These are phyloP conservation scores for Spatula versicolor DNA, from an alignment of 2,797 vertebrate genomes.

Conservation along the genomic window DNA sequence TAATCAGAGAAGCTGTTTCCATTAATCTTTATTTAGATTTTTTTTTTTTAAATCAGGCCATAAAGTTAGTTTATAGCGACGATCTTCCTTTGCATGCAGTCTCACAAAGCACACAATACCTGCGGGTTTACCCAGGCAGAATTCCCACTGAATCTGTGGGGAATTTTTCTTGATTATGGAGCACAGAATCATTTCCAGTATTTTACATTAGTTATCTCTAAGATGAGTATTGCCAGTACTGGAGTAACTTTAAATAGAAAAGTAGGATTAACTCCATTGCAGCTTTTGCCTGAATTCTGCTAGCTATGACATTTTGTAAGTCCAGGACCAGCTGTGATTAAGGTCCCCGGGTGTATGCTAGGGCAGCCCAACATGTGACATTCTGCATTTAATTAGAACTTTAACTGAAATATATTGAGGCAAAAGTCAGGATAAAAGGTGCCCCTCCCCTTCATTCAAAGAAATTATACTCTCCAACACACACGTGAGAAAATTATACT, in stretches of 20 bases:
- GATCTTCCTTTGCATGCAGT: constrained; percentile 1
- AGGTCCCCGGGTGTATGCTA: neutral
- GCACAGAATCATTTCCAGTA: constrained; percentile 2
- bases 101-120: constrained; percentile 24
- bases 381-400: constrained; percentile 40
- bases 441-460: neutral
- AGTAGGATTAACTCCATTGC: neutral
- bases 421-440: constrained; percentile 26
- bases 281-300: constrained; percentile 26
- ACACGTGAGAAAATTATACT: constrained; percentile 14
- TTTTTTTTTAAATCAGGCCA: neutral
- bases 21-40: constrained; percentile 61
- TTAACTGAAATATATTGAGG: constrained; percentile 31
- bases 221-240: constrained; percentile 29
- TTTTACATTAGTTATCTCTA: constrained; percentile 25
- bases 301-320: constrained; percentile 5
- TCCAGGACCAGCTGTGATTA: constrained; percentile 4
- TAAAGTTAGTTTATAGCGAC: constrained; percentile 35
- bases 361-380: neutral
- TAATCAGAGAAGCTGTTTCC: constrained; percentile 59
- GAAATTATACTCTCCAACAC: constrained; percentile 19
- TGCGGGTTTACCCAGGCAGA: constrained; percentile 64
- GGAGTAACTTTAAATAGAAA: constrained; percentile 6
- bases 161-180: constrained; percentile 43
- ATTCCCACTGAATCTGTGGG: constrained; percentile 47